Percentiles rank a stretch among this genome's conserved stretches.
These are phyloP conservation scores for Diarsia rubi DNA, from an alignment of 2,888 invertebrate species.

Conservation along the genomic window DNA sequence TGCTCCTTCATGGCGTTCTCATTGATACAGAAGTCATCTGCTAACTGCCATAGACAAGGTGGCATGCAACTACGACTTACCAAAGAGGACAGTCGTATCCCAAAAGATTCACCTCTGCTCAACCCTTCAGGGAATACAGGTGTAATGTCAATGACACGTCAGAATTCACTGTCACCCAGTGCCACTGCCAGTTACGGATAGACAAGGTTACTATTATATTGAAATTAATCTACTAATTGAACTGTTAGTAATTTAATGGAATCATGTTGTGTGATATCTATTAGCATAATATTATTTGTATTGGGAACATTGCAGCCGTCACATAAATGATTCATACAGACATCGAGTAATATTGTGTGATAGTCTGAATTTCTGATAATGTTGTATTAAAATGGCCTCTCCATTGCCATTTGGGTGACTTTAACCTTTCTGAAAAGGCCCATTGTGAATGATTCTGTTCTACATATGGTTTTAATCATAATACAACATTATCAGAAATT, in stretches of 20 bases:
- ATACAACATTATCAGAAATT: no score
- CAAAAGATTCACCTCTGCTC: neutral
- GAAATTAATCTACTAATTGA: slow-evolving; percentile 43
- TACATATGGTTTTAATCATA: no score
- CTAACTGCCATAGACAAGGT: no score
- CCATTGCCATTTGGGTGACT: no score
- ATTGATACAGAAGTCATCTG: no score
- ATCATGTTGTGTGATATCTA: neutral
- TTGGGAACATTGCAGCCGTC: neutral
- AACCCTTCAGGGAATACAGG: neutral
- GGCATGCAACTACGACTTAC: no score
- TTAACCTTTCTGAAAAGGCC: no score
- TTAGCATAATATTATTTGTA: neutral
- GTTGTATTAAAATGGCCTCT: neutral
- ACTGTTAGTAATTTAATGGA: slow-evolving; percentile 44
- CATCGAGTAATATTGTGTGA: neutral
- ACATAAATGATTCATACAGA: neutral
- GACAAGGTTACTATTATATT: slow-evolving; percentile 37
- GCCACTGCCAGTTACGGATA: slow-evolving; percentile 15
- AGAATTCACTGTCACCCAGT: slow-evolving; percentile 7
- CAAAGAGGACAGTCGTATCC: no score
- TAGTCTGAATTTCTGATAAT: neutral
- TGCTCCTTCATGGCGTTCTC: no score
- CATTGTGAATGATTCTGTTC: no score
- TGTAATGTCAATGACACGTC: slow-evolving; percentile 1